Evolutionary conservation across 2,113 vertebrate species (phyloP), one percentile per base, ranked within the genome.

Genomic region (Rhizomys pruinosus): DNA sequence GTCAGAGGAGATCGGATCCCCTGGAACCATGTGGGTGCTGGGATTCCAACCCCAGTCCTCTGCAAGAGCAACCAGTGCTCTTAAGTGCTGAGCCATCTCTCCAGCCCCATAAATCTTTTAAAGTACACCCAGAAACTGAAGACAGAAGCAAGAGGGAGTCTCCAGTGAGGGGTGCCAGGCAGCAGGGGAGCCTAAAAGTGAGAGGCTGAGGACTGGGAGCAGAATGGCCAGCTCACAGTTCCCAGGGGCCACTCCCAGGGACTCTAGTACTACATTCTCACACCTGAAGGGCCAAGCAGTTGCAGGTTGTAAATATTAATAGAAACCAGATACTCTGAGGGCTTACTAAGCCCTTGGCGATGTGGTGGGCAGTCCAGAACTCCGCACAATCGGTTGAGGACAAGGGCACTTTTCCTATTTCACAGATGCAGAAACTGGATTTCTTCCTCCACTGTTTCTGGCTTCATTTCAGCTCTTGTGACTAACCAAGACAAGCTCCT

Each of bases 101-200:
- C 47, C 47, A 52, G 47, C 47, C 47, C 47, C 47, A 52, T 52
- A 52, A 7, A 52, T 52, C 11, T 52, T 52, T 52, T 52, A 22
- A 82, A 42, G 11, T 74, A 71, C 0, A 0, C 39, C 61, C 55
- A 78, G 76, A 87, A 87, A 74, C 7, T 10, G 1, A 85, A 7
- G n/a, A 37, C 9, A 84, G 25, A 34, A 66, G 27, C 74, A 79
- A 9, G 25, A 52, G 29, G 59, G 37, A 0, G 9, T 13, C 71
- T 78, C 57, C 25, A 5, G 47, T 13, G 19, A n/a, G 11, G 0
- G 0, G 23, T 0, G 2, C 23, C 10, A 27, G 8, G 69, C 39
- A 69, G 4, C 1, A 0, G 25, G 16, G 57, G 29, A 64, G 64
- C 3, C 57, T 59, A 63, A 87, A 69, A 57, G 29, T 0, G 2